phyloP scores from a whole-genome alignment of 2,888 invertebrate genomes.

The Lithophane ornitopus region DNA sequence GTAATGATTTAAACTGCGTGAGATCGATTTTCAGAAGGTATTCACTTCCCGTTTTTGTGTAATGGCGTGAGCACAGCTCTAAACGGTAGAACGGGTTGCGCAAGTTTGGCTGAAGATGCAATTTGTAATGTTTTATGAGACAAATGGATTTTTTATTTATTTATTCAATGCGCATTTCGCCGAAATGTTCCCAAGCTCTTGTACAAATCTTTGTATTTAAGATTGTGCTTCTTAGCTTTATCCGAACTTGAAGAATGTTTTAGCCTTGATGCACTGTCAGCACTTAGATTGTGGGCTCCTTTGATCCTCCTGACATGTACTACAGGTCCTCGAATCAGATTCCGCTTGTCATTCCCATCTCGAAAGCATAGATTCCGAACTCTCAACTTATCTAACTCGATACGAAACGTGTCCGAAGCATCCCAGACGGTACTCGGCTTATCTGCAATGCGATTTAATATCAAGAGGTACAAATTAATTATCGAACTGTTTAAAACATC shows the following conservation, averaged over 20 bases:
- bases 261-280: background rate
- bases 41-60: constrained; percentile 30
- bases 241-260: background rate
- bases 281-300: background rate
- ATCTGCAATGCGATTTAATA: constrained; percentile 43
- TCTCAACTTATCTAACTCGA: constrained; percentile 18
- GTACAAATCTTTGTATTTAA: constrained; percentile 2
- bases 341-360: constrained; percentile 6
- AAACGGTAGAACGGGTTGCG: constrained; percentile 41
- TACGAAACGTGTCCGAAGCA: constrained; percentile 36
- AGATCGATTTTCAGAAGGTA: constrained; percentile 39
- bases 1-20: constrained; percentile 40
- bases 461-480: constrained; percentile 32
- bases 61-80: constrained; percentile 34
- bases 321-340: background rate
- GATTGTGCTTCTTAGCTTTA: background rate
- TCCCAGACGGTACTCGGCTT: constrained; percentile 27
- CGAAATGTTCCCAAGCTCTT: constrained; percentile 15
- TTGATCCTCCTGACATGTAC: background rate
- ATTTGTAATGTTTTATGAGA: constrained; percentile 33
- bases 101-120: constrained; percentile 23
- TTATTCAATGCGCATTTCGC: constrained; percentile 20
- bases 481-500: constrained; percentile 30
- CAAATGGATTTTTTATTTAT: constrained; percentile 29
- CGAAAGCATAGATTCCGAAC: background rate